These are phyloP conservation scores for Philaenus spumarius DNA, from an alignment of 1,140 invertebrate species.

Conservation along the genomic window DNA sequence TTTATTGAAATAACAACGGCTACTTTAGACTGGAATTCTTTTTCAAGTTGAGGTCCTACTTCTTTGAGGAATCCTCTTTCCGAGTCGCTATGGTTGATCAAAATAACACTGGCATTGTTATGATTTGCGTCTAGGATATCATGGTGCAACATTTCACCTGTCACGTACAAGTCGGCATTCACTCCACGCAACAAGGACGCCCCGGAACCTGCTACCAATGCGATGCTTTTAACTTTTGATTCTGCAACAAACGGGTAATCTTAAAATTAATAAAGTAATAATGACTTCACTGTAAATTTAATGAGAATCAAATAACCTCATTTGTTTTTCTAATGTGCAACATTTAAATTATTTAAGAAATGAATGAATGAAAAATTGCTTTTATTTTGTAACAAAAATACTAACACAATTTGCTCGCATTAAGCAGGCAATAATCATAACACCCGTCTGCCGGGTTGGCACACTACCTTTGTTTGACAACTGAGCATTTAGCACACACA, in stretches of 20 bases:
- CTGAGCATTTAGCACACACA: no score
- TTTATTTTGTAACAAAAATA: no score
- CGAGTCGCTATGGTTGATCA: conserved; percentile 93
- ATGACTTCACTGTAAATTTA: no score
- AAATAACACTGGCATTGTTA: conserved; percentile 67
- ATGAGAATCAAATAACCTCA: no score
- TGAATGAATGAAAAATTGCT: no score
- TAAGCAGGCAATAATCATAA: no score
- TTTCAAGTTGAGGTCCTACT: conserved; percentile 48
- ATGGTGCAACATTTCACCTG: conserved; percentile 95
- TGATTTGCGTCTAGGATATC: conserved; percentile 84
- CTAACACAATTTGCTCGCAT: no score
- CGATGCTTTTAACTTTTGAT: conserved; percentile 51
- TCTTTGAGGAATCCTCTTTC: conserved; percentile 77
- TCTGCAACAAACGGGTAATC: conserved; percentile 31
- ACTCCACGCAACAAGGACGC: conserved; percentile 61
- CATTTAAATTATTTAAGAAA: no score
- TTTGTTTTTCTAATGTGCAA: no score
- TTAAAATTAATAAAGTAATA: no score
- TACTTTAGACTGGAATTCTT: conserved; percentile 44
- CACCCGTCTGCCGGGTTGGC: no score
- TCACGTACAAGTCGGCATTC: conserved; percentile 75
- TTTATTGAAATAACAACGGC: conserved; percentile 59
- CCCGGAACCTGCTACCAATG: conserved; percentile 88
- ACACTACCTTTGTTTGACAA: no score